These are phyloP conservation scores for Sarcophaga peregrina DNA, from an alignment of 1,140 invertebrate species.

Conservation along the genomic window DNA sequence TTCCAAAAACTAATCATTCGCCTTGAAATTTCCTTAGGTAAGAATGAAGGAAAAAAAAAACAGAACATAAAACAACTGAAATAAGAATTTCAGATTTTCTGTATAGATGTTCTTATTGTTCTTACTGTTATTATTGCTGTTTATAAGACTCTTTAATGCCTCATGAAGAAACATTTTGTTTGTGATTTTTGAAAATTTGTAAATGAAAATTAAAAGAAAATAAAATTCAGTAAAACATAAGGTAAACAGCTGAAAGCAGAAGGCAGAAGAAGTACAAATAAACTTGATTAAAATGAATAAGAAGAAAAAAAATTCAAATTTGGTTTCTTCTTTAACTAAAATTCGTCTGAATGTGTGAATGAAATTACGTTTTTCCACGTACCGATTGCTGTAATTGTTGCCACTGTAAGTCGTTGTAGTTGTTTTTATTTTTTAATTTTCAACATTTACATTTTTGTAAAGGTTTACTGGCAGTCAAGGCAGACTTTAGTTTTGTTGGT, in stretches of 20 bases:
- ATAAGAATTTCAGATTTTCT: neutral
- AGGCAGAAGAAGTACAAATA: too few relatives aligned
- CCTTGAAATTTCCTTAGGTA: neutral
- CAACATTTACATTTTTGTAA: neutral
- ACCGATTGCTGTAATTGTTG: neutral
- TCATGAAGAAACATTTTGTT: neutral
- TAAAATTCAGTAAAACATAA: too few relatives aligned
- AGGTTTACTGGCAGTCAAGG: neutral
- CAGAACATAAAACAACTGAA: too few relatives aligned
- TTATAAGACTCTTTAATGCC: neutral
- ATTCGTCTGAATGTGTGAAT: too few relatives aligned
- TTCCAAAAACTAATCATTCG: neutral
- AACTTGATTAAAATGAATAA: too few relatives aligned
- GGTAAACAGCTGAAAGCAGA: too few relatives aligned
- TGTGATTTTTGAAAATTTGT: neutral
- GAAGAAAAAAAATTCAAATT: too few relatives aligned
- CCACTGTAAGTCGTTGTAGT: neutral
- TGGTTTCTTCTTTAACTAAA: too few relatives aligned
- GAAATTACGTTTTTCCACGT: constrained; percentile 9
- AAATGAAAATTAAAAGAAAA: neutral
- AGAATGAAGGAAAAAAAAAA: too few relatives aligned
- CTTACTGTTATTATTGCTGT: neutral
- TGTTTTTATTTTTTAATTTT: neutral
- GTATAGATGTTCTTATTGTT: too few relatives aligned
- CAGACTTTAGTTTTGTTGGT: neutral